A percentile compares a stretch with the other conserved stretches of the same genome.
Evolutionary conservation across 2,888 invertebrate species (phyloP).

Genomic region (Drosophila neotestacea): DNA sequence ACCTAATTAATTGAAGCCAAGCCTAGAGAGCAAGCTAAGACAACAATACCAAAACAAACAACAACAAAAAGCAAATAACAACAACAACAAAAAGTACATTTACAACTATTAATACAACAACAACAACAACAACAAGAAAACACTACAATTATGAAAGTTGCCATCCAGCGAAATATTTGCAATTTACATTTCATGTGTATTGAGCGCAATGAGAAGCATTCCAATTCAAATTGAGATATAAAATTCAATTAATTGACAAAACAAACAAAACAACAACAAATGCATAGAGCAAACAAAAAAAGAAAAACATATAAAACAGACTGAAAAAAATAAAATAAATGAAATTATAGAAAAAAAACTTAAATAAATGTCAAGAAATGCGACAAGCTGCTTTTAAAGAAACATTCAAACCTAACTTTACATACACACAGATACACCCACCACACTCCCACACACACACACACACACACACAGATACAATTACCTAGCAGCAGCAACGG

Average conservation of each 20-base stretch:
- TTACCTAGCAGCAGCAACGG: conserved; percentile 41
- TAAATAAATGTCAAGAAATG: conserved; percentile 45
- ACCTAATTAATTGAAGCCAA: conserved; percentile 25
- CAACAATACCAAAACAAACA: conserved; percentile 2
- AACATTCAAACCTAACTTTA: conserved; percentile 8
- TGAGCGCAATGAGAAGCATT: conserved; percentile 14
- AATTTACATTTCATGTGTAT: conserved; percentile 41
- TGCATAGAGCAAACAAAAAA: conserved; percentile 22
- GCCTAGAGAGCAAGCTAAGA: conserved; percentile 27
- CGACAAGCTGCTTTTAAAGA: conserved; percentile 43
- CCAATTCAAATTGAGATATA: conserved; percentile 16
- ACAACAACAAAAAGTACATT: conserved; percentile 14
- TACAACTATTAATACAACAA: conserved; percentile 2
- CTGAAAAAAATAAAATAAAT: conserved; percentile 34
- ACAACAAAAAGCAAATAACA: conserved; percentile 17
- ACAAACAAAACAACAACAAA: conserved; percentile 30
- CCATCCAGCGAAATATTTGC: conserved; percentile 80
- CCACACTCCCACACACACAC: conserved; percentile 15
- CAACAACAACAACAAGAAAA: conserved; percentile 15
- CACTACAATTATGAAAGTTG: conserved; percentile 71
- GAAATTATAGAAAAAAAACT: conserved; percentile 56
- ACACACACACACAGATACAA: conserved; percentile 22
- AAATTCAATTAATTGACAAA: conserved; percentile 27
- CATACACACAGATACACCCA: conserved; percentile 10
- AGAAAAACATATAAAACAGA: conserved; percentile 45